Evolutionary conservation across 2,888 invertebrate species (phyloP).

Genomic region (Himalopsyche japonica): DNA sequence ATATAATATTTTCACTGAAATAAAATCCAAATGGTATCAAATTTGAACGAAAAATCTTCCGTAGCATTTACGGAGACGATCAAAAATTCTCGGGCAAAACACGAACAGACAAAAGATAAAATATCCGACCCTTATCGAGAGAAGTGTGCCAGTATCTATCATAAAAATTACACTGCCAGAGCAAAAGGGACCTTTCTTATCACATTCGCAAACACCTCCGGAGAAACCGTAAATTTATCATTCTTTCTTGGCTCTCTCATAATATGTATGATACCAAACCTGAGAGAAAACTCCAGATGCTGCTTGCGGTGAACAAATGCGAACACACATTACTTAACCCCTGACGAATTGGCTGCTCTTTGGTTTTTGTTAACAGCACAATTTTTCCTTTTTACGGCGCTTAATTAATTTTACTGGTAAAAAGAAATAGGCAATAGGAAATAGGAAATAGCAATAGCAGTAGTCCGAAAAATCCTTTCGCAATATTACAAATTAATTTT

Average conservation of each 20-base stretch:
- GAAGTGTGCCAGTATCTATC: constrained; percentile 19
- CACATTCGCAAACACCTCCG: constrained; percentile 21
- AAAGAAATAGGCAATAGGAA: too few species aligned
- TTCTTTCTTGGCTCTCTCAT: constrained; percentile 7
- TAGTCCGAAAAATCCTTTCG: too few species aligned
- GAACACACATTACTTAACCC: neutral
- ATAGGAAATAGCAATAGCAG: too few species aligned
- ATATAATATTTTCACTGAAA: too few species aligned
- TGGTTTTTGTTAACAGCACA: neutral
- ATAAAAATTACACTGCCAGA: constrained; percentile 21
- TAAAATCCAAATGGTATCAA: too few species aligned
- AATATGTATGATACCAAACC: constrained; percentile 2
- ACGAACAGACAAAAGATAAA: constrained; percentile 5
- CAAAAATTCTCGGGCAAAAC: neutral
- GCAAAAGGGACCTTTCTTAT: constrained; percentile 22
- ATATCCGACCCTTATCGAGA: constrained; percentile 12
- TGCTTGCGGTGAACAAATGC: neutral
- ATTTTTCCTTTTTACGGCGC: too few species aligned
- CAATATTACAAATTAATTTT: too few species aligned
- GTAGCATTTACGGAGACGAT: neutral
- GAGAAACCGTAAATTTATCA: constrained; percentile 27
- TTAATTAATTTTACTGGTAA: too few species aligned
- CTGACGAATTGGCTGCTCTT: neutral
- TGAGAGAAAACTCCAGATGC: constrained; percentile 1
- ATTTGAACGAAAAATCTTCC: neutral